Evolutionary conservation across 2,797 vertebrate genomes (phyloP).

Genomic region (Sarcophilus harrisii): DNA sequence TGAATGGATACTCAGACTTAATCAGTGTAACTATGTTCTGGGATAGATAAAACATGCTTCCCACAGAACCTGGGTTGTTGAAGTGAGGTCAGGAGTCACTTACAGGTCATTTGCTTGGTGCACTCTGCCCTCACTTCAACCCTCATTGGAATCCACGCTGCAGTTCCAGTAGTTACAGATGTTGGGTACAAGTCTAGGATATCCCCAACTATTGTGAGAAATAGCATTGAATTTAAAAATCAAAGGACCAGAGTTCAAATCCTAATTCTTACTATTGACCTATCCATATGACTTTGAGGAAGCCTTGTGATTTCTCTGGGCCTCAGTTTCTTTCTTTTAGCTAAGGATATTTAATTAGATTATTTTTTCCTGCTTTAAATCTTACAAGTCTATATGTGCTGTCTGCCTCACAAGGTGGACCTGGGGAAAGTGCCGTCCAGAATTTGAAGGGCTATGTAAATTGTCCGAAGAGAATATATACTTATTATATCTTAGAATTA

Average conservation of each 20-base stretch:
- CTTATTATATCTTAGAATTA: neutral
- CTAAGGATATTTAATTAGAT: neutral
- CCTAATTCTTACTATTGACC: neutral
- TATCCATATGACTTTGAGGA: neutral
- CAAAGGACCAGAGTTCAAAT: neutral
- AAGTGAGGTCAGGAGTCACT: neutral
- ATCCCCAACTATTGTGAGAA: neutral
- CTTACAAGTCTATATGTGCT: neutral
- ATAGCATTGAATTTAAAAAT: neutral
- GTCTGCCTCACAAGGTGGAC: neutral
- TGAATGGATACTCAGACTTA: conserved; percentile 14
- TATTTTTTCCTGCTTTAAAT: neutral
- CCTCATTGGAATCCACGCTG: neutral
- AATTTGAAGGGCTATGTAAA: neutral
- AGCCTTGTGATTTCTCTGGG: neutral
- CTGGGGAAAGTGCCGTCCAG: neutral
- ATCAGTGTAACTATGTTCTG: neutral
- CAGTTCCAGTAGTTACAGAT: neutral
- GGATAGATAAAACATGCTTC: neutral
- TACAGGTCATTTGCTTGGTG: neutral
- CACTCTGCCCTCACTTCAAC: neutral
- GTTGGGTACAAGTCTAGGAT: neutral
- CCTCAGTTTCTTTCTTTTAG: neutral
- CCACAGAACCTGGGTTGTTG: neutral
- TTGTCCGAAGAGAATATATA: neutral